Evolutionary conservation across 1,140 invertebrate species (phyloP), one percentile per base, ranked within the genome.

Genomic region (Platyura marginata): DNA sequence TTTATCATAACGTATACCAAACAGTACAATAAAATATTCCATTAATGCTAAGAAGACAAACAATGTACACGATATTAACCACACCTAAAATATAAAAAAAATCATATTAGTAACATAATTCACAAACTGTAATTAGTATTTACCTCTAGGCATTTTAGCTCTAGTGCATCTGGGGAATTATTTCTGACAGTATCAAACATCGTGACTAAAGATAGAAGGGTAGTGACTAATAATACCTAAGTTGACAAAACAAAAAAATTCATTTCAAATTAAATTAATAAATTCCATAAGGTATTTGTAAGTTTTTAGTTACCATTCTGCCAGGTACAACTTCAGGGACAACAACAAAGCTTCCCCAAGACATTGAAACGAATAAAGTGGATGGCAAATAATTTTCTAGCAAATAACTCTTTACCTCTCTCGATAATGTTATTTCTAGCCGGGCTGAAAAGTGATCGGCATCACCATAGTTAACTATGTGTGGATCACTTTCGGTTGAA

Each of bases 41-140:
- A 79, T 57, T n/a, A 82, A 57, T 1, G 76, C 72, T 8, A 75
- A 61, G 54, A 81, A 81, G 15, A 81, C 77, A 57, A 82, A 81
- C 25, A 77, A 59, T 4, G 78, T 75, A 57, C 79, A 81, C 6
- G 68, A 72, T 47, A 77, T 71, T 54, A 79, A 67, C 78, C 78
- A 81, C 18, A 80, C 70, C 45, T 46, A 15, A 23, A 4, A 42
- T 13, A 36, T 21, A 42, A 11, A 20, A 41, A 37, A 40, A 35
- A 44, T 23, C 21, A 18, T n/a, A 21, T 13, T 21, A 21, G 5
- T 9, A 16, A 38, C 20, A 20, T 5, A 36, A 6, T 36, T 10
- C 16, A 18, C 6, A 10, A 29, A 8, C 6, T 29, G 25, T 13
- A 29, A 8, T 29, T 29, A 29, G 25, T 29, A 36, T 8, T 35